A percentile compares a stretch with the other conserved stretches of the same genome.
Conservation (phyloP, 2,797 vertebrate species). For the Dendrocincla tyrannina region DNA sequence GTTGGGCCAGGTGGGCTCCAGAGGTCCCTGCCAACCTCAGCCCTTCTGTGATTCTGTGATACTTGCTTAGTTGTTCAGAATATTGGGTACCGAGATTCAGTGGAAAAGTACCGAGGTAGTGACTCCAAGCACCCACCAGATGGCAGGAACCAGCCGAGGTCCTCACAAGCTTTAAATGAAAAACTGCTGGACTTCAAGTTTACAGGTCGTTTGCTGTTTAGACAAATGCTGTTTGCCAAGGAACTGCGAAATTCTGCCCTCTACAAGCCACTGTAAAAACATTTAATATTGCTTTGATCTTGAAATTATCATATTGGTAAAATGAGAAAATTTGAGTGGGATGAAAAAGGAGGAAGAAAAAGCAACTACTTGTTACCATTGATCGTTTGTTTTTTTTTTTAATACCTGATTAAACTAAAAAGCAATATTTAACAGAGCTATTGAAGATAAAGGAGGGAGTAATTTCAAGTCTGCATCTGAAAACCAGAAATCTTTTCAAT, state of each 20-base stretch:
- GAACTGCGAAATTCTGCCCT: background rate
- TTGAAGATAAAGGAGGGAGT: background rate
- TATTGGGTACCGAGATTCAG: too few relatives aligned
- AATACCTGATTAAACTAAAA: background rate
- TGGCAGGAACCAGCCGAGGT: conserved; percentile 35
- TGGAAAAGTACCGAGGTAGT: background rate
- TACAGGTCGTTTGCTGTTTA: background rate
- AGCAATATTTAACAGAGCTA: background rate
- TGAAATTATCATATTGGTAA: background rate
- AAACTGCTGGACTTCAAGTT: background rate
- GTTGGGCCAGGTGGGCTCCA: background rate
- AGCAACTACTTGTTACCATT: background rate
- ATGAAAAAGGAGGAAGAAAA: background rate
- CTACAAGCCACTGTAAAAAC: background rate
- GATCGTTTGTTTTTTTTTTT: background rate
- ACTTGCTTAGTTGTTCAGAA: background rate
- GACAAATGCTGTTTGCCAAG: background rate
- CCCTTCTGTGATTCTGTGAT: background rate
- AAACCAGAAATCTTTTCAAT: background rate
- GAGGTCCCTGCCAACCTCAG: background rate
- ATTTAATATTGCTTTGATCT: background rate
- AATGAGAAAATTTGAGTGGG: background rate
- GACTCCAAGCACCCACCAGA: conserved; percentile 14
- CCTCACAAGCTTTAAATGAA: too few relatives aligned
- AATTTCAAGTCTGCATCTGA: background rate